Evolutionary conservation across 1,140 invertebrate species (phyloP), one percentile per base, ranked within the genome.

Genomic region (Euura lappo): DNA sequence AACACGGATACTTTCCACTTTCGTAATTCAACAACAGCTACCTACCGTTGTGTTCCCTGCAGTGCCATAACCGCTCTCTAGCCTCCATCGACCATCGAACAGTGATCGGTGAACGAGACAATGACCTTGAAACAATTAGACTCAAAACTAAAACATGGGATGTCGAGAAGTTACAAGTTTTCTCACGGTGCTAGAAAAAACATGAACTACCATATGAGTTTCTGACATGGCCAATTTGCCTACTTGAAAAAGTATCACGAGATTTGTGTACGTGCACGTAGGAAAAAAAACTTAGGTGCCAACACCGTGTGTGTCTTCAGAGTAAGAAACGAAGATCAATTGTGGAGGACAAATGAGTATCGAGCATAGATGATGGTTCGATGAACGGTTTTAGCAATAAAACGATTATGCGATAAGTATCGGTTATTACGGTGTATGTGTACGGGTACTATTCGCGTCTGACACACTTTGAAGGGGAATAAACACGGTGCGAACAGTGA

Each of bases 21-120:
- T 60, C 51, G 51, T 60, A 60, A 60, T 60, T 60, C 51, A 60
- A 60, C 51, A 60, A 60, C n/a, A n/a, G n/a, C n/a, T n/a, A n/a
- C n/a, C 51, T 60, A 60, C 51, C 51, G 51, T 60, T 60, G 51
- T 6, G 10, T 28, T 28, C 28, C 13, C 8, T 60, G 51, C 6
- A 28, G 5, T 60, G 51, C 13, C 51, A 60, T n/a, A n/a, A 60
- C 51, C 51, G 51, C 51, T n/a, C 8, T 60, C 8, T 60, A n/a
- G 51, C 51, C 8, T 60, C 51, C 51, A 60, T 60, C 51, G 51
- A 60, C 51, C 28, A 28, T 28, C 51, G 51, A 60, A n/a, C 51
- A 3, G 51, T 60, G 51, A 60, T 60, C 51, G 51, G 51, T 60
- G 51, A 60, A 60, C 51, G 28, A 28, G 51, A 60, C 51, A 60